These are phyloP conservation scores for Phyllotreta striolata DNA, from an alignment of 2,888 invertebrate genomes.

Conservation along the genomic window DNA sequence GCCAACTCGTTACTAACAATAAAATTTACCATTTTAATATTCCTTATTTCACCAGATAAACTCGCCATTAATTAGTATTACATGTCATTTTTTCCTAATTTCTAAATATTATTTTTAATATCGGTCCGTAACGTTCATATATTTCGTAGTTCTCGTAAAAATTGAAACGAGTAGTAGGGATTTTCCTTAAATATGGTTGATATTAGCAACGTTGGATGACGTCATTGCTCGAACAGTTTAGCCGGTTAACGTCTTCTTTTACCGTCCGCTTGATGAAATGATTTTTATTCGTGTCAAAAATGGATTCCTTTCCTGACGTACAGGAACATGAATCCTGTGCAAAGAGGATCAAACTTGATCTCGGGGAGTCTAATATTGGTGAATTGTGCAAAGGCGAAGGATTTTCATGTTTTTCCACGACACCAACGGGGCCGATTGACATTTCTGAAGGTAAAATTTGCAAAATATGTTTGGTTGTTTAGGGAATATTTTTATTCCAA, in stretches of 20 bases:
- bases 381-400: constrained; percentile 57
- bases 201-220: too few relatives aligned
- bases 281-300: constrained; percentile 62
- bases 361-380: constrained; percentile 54
- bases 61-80: too few relatives aligned
- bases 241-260: too few relatives aligned
- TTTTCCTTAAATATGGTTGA: too few relatives aligned
- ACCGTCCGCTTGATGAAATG: constrained; percentile 21
- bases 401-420: constrained; percentile 57
- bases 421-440: constrained; percentile 55
- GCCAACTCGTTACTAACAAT: constrained; percentile 22
- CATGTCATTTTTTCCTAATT: too few relatives aligned
- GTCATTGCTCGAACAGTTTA: too few relatives aligned
- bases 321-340: constrained; percentile 60
- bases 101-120: too few relatives aligned
- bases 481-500: constrained; percentile 57
- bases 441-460: constrained; percentile 60
- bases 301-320: constrained; percentile 61
- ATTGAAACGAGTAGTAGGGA: too few relatives aligned
- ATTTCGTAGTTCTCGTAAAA: too few relatives aligned
- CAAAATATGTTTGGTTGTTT: constrained; percentile 61
- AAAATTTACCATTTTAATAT: too few relatives aligned
- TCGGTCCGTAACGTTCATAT: too few relatives aligned
- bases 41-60: too few relatives aligned
- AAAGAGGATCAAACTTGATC: constrained; percentile 60